phyloP scores from a whole-genome alignment of 2,113 vertebrate species.

The Melanocharis versteri region DNA sequence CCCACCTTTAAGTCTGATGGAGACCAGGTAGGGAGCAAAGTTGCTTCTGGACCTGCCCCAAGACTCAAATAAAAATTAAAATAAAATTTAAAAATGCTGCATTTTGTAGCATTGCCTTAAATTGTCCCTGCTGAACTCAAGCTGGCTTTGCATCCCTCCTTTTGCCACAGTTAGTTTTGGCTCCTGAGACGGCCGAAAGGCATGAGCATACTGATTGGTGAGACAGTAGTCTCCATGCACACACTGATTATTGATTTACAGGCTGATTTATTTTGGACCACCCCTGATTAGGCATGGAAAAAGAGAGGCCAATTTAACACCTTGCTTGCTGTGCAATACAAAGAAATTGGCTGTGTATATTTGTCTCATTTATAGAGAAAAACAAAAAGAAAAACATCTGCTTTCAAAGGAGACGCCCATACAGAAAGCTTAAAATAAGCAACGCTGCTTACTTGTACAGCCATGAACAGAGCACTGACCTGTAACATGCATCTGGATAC shows the following conservation, averaged over 20 bases:
- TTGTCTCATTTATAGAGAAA: background rate
- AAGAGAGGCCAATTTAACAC: background rate
- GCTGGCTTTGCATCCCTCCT: background rate
- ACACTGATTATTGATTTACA: background rate
- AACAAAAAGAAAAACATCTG: background rate
- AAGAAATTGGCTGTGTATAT: background rate
- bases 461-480: slow-evolving; percentile 77
- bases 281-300: background rate
- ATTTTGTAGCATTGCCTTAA: background rate
- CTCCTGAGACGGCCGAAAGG: background rate
- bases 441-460: background rate
- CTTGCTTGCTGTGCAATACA: background rate
- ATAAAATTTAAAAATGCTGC: accelerated
- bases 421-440: background rate
- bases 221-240: background rate
- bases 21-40: background rate
- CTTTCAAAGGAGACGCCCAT: background rate
- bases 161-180: background rate
- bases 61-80: background rate
- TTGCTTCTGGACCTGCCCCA: background rate
- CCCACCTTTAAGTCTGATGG: background rate
- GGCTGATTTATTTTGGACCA: background rate
- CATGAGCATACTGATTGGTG: background rate
- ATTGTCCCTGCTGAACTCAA: background rate
- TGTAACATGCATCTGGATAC: slow-evolving; percentile 98